Evolutionary conservation across 2,797 vertebrate genomes (phyloP).

Genomic region (Nannoperca obscura): DNA sequence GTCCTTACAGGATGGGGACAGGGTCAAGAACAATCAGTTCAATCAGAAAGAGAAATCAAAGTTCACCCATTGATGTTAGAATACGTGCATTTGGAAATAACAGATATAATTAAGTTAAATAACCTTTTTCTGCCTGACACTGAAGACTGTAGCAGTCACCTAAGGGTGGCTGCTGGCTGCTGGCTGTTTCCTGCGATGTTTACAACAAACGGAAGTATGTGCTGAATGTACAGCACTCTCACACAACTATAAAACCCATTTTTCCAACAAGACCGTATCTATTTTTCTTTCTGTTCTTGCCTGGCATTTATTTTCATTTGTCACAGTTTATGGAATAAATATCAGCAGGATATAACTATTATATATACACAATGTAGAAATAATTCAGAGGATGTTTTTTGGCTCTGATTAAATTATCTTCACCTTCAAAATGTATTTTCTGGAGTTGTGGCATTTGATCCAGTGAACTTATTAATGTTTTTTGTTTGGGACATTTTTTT

Average conservation of each 20-base stretch:
- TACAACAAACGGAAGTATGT: background rate
- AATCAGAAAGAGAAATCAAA: constrained; percentile 35
- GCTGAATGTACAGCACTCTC: background rate
- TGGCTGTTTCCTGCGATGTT: constrained; percentile 2
- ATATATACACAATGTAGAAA: background rate
- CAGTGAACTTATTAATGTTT: background rate
- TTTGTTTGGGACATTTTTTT: constrained; percentile 16
- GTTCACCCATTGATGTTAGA: constrained; percentile 32
- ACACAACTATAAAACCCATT: background rate
- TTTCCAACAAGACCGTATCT: background rate
- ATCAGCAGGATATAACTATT: background rate
- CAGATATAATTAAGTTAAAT: constrained; percentile 19
- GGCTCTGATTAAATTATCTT: background rate
- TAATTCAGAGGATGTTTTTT: background rate
- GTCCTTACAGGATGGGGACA: constrained; percentile 54
- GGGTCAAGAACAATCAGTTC: constrained; percentile 54
- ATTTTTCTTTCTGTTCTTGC: background rate
- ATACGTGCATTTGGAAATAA: constrained; percentile 15
- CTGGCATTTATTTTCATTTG: background rate
- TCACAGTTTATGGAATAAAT: background rate
- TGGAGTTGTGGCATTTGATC: background rate
- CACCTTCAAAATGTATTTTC: background rate
- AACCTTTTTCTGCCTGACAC: constrained; percentile 16
- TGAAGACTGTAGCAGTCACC: background rate
- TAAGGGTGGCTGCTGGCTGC: background rate